Conservation (phyloP, 2,113 vertebrate species). For the Rhinopomastus cyanomelas region DNA sequence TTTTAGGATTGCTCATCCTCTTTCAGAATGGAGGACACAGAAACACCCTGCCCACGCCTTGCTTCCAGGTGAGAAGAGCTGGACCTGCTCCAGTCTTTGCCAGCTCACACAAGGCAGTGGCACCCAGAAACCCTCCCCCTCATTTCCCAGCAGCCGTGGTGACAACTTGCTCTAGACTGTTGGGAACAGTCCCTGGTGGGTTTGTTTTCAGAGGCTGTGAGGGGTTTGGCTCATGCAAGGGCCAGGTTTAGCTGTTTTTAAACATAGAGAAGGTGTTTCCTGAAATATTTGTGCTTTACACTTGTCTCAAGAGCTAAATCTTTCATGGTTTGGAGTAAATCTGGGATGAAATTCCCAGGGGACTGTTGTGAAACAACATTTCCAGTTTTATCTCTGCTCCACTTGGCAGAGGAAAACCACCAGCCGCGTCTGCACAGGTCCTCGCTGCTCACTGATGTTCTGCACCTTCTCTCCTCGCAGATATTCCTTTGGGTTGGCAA, state of each 20-base stretch:
- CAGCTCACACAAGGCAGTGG: background rate
- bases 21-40: background rate
- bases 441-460: background rate
- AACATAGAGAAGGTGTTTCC: rapidly evolving
- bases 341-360: background rate
- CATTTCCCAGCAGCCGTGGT: background rate
- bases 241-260: background rate
- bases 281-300: background rate
- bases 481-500: conserved; percentile 89
- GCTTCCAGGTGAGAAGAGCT: background rate
- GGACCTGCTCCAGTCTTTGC: background rate
- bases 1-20: background rate
- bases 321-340: background rate
- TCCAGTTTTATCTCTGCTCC: background rate
- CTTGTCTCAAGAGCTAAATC: background rate
- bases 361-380: background rate
- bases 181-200: background rate
- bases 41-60: background rate
- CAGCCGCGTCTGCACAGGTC: background rate
- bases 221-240: background rate
- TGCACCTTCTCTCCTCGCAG: conserved; percentile 56
- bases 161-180: background rate
- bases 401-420: background rate
- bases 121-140: background rate
- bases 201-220: background rate